Base-by-base conservation (phyloP, 2,888 invertebrate species). In the Aricia artaxerxes region DNA sequence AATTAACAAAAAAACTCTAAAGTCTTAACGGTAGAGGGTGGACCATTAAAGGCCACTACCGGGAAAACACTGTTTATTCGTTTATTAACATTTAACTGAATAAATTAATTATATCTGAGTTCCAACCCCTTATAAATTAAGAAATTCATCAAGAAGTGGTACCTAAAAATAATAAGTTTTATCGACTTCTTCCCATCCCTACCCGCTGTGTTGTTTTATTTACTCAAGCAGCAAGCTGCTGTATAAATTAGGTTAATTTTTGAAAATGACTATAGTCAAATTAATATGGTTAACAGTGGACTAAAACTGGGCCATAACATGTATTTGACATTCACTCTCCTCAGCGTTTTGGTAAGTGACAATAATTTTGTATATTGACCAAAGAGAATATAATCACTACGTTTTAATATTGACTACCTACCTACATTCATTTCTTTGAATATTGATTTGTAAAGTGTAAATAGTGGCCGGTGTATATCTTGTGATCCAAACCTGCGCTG, bases 321-420 rank as follows among this genome's bases (percentile, higher is more conserved):
- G 64, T 64, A 31, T 64, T 64, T 64, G 31, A 31, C 64, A 11
- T 3, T 64, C 9, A 31, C 64, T 31, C 64, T 64, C 31, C 64
- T 64, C 64, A 31, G 64, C 64, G 31, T 31, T 24, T 64, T 64
- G 64, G 64, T 64, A 64, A 64, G 64, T 64, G 24, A 49, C 31
- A 64, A 61, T n/a, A 6, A n/a, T 57, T 5, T 7, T n/a, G 61
- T 2, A 24, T 40, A 40, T 40, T 44, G 9, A n/a, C 6, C n/a
- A 6, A 60, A n/a, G n/a, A n/a, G n/a, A n/a, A n/a, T n/a, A n/a
- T n/a, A n/a, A n/a, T n/a, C n/a, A n/a, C n/a, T n/a, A n/a, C n/a
- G n/a, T n/a, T n/a, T n/a, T n/a, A n/a, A 24, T 40, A 40, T 40
- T 60, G 2, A 57, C 24, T 24, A 24, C 24, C 24, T 24, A 24